These are phyloP conservation scores for Caenorhabditis zanzibari DNA, from an alignment of 2,888 invertebrate species.

Conservation along the genomic window DNA sequence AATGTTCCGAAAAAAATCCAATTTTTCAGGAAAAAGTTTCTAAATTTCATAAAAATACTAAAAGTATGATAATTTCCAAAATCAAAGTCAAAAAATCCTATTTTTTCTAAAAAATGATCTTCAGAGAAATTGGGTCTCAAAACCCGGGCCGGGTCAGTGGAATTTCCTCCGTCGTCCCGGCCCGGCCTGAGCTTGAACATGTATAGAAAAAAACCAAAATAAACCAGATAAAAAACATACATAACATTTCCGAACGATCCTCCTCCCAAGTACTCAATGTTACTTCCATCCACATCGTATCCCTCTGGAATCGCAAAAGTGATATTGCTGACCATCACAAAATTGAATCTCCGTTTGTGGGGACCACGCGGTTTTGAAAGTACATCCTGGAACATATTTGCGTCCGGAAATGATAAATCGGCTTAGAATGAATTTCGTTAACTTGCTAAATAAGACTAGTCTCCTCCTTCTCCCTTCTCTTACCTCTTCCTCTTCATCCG, in stretches of 20 bases:
- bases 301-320: constrained; percentile 75
- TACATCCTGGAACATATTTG: constrained; percentile 31
- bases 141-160: no score
- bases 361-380: constrained; percentile 51
- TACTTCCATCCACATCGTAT: constrained; percentile 58
- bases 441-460: constrained; percentile 29
- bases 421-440: constrained; percentile 31
- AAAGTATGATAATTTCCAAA: no score
- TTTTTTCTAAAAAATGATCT: no score
- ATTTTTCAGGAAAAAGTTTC: no score
- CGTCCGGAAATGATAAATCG: not conserved
- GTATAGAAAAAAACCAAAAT: no score
- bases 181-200: no score
- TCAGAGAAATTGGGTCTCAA: no score
- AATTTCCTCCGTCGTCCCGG: no score
- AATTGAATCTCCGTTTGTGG: constrained; percentile 59
- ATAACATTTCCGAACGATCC: constrained; percentile 82
- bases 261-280: constrained; percentile 76
- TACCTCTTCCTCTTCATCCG: constrained; percentile 49
- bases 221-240: no score
- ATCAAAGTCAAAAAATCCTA: no score
- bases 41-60: no score
- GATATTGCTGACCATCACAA: constrained; percentile 71
- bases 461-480: not conserved
- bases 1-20: not conserved